These are phyloP conservation scores for Micropterix aruncella DNA, from an alignment of 2,888 invertebrate genomes.

Conservation along the genomic window DNA sequence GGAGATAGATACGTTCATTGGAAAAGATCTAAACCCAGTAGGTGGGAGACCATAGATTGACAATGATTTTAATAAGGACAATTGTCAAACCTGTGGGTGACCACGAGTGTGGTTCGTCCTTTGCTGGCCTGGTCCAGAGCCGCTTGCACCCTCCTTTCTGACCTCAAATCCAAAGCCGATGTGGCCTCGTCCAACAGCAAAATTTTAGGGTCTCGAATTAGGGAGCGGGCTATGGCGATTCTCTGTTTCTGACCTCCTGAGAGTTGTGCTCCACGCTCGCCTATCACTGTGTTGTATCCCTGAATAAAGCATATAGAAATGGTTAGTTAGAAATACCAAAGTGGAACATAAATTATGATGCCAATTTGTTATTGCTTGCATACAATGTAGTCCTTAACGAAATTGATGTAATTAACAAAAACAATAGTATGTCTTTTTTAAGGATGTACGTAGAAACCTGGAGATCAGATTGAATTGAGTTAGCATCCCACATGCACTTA, in stretches of 20 bases:
- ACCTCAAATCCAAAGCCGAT: conserved; percentile 66
- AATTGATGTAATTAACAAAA: too few species aligned
- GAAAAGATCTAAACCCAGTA: neutral
- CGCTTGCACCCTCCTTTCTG: conserved; percentile 55
- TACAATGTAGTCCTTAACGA: too few species aligned
- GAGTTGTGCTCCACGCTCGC: conserved; percentile 61
- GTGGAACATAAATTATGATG: too few species aligned
- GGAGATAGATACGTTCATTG: too few species aligned
- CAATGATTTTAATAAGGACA: neutral
- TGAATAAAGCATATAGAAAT: conserved; percentile 15
- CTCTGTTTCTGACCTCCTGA: conserved; percentile 78
- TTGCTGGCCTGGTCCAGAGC: conserved; percentile 55
- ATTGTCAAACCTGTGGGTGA: conserved; percentile 42
- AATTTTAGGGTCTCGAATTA: conserved; percentile 57
- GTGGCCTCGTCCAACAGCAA: conserved; percentile 71
- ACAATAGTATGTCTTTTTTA: too few species aligned
- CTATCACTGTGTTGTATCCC: conserved; percentile 63
- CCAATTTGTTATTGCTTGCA: too few species aligned
- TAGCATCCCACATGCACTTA: too few species aligned
- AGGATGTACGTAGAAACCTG: too few species aligned
- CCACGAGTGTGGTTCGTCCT: conserved; percentile 60
- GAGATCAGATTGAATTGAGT: too few species aligned
- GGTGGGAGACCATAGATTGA: neutral
- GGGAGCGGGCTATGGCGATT: conserved; percentile 69
- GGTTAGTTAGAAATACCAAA: too few species aligned